Evolutionary conservation across 2,888 invertebrate genomes (phyloP).

Genomic region (Tortricodes alternella): DNA sequence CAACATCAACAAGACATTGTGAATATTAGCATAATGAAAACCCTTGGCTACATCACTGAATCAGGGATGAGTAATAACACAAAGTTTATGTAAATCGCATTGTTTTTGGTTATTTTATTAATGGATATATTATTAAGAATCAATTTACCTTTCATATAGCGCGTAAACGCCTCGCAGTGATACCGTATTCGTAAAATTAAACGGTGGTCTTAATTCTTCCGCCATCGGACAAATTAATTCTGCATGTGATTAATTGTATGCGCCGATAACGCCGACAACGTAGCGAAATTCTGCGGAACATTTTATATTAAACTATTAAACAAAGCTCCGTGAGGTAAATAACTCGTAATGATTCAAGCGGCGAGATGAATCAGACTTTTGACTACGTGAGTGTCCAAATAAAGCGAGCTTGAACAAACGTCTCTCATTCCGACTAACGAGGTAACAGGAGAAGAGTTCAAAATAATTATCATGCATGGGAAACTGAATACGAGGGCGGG

Average conservation of each 20-base stretch:
- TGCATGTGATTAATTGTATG: constrained; percentile 41
- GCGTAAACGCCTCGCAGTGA: constrained; percentile 43
- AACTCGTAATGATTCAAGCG: constrained; percentile 22
- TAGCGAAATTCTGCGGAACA: constrained; percentile 35
- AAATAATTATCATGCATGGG: constrained; percentile 27
- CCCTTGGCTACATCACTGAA: constrained; percentile 37
- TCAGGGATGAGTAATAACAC: constrained; percentile 45
- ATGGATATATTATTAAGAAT: constrained; percentile 70
- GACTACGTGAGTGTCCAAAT: constrained; percentile 20
- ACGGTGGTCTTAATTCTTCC: constrained; percentile 48
- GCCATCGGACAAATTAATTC: constrained; percentile 38
- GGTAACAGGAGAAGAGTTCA: constrained; percentile 24
- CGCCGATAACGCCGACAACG: constrained; percentile 35
- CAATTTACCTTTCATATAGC: constrained; percentile 63
- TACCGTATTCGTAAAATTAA: constrained; percentile 45
- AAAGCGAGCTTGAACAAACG: constrained; percentile 24
- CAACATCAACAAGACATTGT: neutral
- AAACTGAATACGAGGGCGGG: constrained; percentile 36
- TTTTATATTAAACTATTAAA: constrained; percentile 22
- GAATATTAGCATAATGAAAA: constrained; percentile 33
- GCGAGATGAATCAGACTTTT: constrained; percentile 28
- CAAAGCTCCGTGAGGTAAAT: constrained; percentile 15
- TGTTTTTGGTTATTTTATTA: constrained; percentile 65
- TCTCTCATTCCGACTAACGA: constrained; percentile 22
- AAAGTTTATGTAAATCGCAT: constrained; percentile 65